Evolutionary conservation across 1,140 invertebrate genomes (phyloP).

Genomic region (Drosophila pruinosa): DNA sequence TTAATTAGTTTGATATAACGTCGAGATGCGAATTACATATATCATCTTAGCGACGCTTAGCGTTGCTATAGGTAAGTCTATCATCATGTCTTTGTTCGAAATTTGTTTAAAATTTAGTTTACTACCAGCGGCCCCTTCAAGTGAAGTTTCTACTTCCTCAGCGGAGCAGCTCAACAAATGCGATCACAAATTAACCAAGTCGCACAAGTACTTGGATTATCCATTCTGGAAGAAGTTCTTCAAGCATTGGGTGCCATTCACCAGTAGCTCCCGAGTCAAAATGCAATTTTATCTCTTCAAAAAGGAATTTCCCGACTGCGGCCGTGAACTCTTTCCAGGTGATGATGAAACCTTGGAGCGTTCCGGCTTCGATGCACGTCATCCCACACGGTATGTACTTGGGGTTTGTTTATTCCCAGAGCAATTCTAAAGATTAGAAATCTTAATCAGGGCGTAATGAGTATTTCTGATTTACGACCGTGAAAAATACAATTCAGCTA

Average conservation of each 20-base stretch:
- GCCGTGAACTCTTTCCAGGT: constrained; percentile 60
- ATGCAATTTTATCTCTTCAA: constrained; percentile 80
- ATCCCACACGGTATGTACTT: constrained; percentile 66
- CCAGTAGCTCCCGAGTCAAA: constrained; percentile 52
- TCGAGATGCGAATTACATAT: neutral
- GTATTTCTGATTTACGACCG: neutral
- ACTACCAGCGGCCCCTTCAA: constrained; percentile 21
- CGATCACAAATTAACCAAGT: constrained; percentile 59
- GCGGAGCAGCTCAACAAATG: constrained; percentile 36
- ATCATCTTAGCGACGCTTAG: neutral
- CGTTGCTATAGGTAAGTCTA: constrained; percentile 11
- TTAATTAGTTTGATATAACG: neutral
- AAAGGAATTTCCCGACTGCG: constrained; percentile 72
- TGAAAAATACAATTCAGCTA: neutral
- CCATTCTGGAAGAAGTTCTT: constrained; percentile 76
- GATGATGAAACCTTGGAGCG: constrained; percentile 58
- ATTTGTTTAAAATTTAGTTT: too few relatives aligned
- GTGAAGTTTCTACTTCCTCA: constrained; percentile 29
- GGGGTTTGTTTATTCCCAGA: neutral
- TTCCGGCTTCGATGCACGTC: constrained; percentile 74
- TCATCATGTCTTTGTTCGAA: too few relatives aligned
- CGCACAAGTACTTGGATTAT: constrained; percentile 60
- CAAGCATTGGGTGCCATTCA: constrained; percentile 70
- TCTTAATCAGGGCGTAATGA: neutral
- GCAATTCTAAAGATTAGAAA: neutral